Percentiles rank a stretch among this genome's conserved stretches.
Evolutionary conservation across 1,140 invertebrate species (phyloP).

Genomic region (Cylas formicarius): DNA sequence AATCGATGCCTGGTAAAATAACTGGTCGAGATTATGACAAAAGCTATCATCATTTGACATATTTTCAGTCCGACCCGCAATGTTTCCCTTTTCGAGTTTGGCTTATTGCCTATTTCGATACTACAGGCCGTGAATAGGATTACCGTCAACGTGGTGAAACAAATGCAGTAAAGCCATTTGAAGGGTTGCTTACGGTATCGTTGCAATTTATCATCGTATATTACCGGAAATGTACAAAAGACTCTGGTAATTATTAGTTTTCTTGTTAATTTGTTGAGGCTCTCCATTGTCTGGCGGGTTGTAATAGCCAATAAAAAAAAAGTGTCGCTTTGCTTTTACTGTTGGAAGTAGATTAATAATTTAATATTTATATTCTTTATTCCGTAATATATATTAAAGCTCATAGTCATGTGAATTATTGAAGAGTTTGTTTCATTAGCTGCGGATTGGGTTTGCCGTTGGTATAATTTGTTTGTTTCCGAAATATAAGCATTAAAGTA

Average conservation of each 20-base stretch:
- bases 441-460: too few relatives aligned
- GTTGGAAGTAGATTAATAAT: too few relatives aligned
- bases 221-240: slow-evolving; percentile 6
- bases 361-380: too few relatives aligned
- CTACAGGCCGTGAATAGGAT: neutral
- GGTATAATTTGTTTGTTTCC: too few relatives aligned
- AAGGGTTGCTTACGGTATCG: slow-evolving; percentile 4
- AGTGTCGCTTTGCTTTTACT: neutral
- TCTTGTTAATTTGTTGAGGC: too few relatives aligned
- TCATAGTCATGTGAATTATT: too few relatives aligned
- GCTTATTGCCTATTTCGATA: neutral
- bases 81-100: neutral
- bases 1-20: slow-evolving; percentile 5
- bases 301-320: neutral
- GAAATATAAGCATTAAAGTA: too few relatives aligned
- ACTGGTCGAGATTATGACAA: slow-evolving; percentile 4
- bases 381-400: too few relatives aligned
- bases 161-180: slow-evolving; percentile 2
- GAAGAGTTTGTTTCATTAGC: too few relatives aligned
- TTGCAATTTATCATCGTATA: neutral
- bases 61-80: slow-evolving; percentile 5
- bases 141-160: neutral
- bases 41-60: slow-evolving; percentile 4
- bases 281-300: neutral
- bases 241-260: slow-evolving; percentile 7